Conservation (phyloP, 1,140 invertebrate genomes). For the Drosophila neocordata region DNA sequence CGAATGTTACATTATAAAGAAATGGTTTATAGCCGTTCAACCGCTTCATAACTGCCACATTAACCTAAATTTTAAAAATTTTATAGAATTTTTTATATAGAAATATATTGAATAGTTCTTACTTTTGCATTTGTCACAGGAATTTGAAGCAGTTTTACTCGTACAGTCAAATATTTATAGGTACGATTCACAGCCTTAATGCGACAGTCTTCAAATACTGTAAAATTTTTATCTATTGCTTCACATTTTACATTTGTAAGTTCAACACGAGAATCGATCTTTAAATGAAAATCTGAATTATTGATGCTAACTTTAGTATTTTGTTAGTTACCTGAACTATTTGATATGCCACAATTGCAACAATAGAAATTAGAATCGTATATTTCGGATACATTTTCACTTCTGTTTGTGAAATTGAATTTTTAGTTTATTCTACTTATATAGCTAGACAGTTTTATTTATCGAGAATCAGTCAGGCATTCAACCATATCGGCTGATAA, state of each 20-base stretch:
- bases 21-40: conserved; percentile 9
- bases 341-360: not conserved
- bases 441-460: not conserved
- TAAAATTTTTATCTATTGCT: no score
- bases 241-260: not conserved
- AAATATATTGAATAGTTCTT: not conserved
- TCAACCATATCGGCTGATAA: no score
- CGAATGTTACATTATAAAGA: conserved; percentile 30
- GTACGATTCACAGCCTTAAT: not conserved
- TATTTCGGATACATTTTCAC: not conserved
- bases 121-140: not conserved
- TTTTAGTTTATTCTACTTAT: no score
- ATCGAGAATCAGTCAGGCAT: not conserved
- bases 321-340: not conserved
- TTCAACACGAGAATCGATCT: not conserved
- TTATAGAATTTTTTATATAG: not conserved
- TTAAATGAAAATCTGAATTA: no score
- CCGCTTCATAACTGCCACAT: not conserved
- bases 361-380: not conserved
- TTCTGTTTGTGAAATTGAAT: not conserved
- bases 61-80: not conserved
- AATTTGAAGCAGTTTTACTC: not conserved
- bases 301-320: no score
- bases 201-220: no score
- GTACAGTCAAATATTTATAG: not conserved